Percentiles rank a stretch among this genome's conserved stretches.
phyloP scores from a whole-genome alignment of 2,888 invertebrate species.

The Neocrepidodera transversa region DNA sequence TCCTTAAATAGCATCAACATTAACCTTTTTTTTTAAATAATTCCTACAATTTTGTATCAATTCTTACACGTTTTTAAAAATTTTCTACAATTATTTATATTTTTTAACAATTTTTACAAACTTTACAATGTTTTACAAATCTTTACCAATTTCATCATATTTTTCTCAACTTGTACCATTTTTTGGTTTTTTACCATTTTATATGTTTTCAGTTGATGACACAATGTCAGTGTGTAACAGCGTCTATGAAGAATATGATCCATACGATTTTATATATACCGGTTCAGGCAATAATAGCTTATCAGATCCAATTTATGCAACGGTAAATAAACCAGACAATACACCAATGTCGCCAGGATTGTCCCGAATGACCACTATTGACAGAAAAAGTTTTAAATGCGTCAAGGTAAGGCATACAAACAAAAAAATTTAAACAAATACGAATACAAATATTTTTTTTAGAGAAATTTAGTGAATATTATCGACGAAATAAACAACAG shows the following conservation, averaged over 20 bases:
- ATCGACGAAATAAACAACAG: slow-evolving; percentile 69
- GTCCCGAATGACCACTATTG: slow-evolving; percentile 63
- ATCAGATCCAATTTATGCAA: slow-evolving; percentile 74
- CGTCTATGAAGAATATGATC: slow-evolving; percentile 79
- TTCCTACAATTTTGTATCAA: no score
- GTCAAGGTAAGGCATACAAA: slow-evolving; percentile 37
- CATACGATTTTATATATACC: slow-evolving; percentile 77
- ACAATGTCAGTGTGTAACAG: slow-evolving; percentile 68
- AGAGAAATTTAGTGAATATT: slow-evolving; percentile 66
- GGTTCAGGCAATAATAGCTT: slow-evolving; percentile 69
- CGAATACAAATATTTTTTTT: slow-evolving; percentile 45
- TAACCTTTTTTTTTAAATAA: no score
- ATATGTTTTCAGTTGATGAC: slow-evolving; percentile 60
- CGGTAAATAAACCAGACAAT: slow-evolving; percentile 67
- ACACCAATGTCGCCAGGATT: slow-evolving; percentile 59
- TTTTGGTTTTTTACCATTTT: no score
- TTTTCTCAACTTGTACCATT: no score
- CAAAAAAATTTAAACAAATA: no score
- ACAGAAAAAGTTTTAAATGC: slow-evolving; percentile 54
- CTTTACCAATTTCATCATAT: no score
- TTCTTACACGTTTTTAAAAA: no score
- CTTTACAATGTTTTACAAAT: background rate
- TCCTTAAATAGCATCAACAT: no score
- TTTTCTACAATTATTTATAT: no score
- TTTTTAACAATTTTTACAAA: background rate